Percentiles rank a stretch among this genome's conserved stretches.
These are phyloP conservation scores for Seriola rivoliana DNA, from an alignment of 2,113 vertebrate species.

Conservation along the genomic window DNA sequence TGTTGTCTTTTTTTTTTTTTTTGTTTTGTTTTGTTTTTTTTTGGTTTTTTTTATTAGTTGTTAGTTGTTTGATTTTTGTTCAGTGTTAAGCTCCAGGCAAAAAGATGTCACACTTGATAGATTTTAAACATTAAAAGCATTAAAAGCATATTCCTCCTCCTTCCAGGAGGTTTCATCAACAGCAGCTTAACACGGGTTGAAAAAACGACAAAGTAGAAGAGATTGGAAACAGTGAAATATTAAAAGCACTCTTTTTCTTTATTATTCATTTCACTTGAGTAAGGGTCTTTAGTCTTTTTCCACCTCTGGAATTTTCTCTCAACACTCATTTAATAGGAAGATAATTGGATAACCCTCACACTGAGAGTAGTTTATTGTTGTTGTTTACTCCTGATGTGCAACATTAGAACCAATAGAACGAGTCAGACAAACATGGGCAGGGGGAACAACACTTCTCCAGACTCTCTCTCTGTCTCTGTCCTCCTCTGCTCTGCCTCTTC, in stretches of 20 bases:
- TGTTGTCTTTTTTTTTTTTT: background rate
- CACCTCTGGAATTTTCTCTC: constrained; percentile 38
- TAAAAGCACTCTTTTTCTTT: background rate
- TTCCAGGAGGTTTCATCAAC: background rate
- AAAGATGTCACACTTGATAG: background rate
- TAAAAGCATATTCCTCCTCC: background rate
- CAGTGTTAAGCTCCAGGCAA: background rate
- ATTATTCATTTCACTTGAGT: too few species aligned
- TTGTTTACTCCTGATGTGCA: background rate
- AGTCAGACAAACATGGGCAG: constrained; percentile 5
- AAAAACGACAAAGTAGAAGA: background rate
- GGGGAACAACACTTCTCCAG: constrained; percentile 38
- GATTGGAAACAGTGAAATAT: background rate
- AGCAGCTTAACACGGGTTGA: background rate
- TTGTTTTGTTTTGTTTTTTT: background rate
- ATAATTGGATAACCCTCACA: background rate
- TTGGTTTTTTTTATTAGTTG: background rate
- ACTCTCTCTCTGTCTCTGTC: constrained; percentile 49
- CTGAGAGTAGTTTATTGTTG: background rate
- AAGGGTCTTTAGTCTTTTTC: constrained; percentile 1
- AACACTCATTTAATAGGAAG: background rate
- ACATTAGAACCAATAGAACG: constrained; percentile 14
- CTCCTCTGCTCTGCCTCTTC: constrained; percentile 66
- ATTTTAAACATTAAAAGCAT: background rate
- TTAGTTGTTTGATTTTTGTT: too few species aligned